Conservation (phyloP, 2,888 invertebrate species). For the Ophion obscuratus region DNA sequence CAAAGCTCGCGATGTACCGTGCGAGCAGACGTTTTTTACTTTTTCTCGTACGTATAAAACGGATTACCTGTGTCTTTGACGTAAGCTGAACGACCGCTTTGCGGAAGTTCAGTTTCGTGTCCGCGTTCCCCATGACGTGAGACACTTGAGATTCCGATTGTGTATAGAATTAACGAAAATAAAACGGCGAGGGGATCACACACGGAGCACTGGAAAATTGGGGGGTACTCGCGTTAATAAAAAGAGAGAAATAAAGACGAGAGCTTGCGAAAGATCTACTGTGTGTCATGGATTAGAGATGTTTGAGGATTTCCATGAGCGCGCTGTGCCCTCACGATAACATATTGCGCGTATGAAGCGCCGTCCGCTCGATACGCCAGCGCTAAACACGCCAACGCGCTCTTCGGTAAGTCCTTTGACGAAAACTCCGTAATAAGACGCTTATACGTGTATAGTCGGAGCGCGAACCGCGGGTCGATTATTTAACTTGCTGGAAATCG, state of each 20-base stretch:
- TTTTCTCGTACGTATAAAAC: not conserved
- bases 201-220: not conserved
- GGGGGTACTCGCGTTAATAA: not conserved
- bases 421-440: not conserved
- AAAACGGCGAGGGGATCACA: not conserved
- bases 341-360: not conserved
- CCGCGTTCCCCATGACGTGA: slow-evolving; percentile 96
- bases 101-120: slow-evolving; percentile 98
- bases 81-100: slow-evolving; percentile 99
- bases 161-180: slow-evolving; percentile 3
- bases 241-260: not conserved
- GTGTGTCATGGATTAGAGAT: not conserved
- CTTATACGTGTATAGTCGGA: not conserved
- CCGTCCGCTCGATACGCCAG: not conserved
- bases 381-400: not conserved
- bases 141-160: not conserved
- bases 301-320: not conserved
- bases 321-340: not conserved
- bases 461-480: slow-evolving; percentile 3
- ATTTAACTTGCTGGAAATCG: not conserved
- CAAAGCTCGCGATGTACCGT: not conserved
- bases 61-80: slow-evolving; percentile 95
- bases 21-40: not conserved
- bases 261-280: not conserved
- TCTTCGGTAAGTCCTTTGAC: not conserved